Evolutionary conservation across 2,113 vertebrate genomes (phyloP).

Genomic region (Danionella cerebrum): DNA sequence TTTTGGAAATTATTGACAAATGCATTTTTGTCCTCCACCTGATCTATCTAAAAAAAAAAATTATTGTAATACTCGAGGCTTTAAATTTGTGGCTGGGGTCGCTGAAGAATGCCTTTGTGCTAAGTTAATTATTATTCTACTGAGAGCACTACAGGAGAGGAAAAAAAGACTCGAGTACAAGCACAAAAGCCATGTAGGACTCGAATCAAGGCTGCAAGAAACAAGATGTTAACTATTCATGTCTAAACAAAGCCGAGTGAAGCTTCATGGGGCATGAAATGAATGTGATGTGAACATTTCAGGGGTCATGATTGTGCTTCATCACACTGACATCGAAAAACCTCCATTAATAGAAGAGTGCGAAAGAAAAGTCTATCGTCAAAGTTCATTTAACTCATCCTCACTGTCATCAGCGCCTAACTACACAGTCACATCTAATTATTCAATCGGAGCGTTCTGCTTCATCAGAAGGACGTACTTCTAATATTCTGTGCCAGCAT

Average conservation of each 20-base stretch:
- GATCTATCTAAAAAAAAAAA: no score
- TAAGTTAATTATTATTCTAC: no score
- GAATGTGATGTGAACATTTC: neutral
- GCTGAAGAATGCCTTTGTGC: no score
- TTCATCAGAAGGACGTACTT: neutral
- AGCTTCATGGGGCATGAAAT: slow-evolving; percentile 5
- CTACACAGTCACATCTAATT: neutral
- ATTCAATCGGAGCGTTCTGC: neutral
- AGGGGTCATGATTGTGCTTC: neutral
- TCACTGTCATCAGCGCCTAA: neutral
- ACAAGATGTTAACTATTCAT: neutral
- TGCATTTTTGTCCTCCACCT: no score
- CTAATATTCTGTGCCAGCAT: slow-evolving; percentile 1
- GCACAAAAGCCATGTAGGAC: neutral
- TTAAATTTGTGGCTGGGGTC: no score
- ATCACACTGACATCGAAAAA: neutral
- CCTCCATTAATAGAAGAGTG: neutral
- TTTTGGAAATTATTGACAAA: no score
- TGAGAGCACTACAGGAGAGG: neutral
- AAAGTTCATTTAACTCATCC: slow-evolving; percentile 4
- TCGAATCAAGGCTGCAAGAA: neutral
- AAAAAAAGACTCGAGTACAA: neutral
- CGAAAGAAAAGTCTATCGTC: slow-evolving; percentile 1
- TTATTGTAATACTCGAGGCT: no score
- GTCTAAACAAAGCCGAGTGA: neutral